A percentile compares a stretch with the other conserved stretches of the same genome.
phyloP scores from a whole-genome alignment of 2,113 vertebrate species.

The Scatophagus argus region DNA sequence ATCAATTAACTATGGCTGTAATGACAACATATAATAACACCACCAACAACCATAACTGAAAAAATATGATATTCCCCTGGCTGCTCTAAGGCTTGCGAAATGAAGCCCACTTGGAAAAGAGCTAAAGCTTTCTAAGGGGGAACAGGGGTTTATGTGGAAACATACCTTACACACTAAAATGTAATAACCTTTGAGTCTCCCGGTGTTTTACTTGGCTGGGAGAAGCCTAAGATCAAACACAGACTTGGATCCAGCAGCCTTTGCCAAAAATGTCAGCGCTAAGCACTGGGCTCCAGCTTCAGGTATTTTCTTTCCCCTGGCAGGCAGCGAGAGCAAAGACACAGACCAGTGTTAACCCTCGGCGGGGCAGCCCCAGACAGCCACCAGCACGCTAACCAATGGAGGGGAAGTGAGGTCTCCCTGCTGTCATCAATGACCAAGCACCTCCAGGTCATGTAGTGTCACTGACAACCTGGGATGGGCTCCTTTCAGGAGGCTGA shows the following conservation, averaged over 20 bases:
- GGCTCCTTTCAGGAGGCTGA: conserved; percentile 22
- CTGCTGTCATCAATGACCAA: conserved; percentile 47
- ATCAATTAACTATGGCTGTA: conserved; percentile 67
- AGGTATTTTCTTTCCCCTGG: conserved; percentile 85
- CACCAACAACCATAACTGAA: conserved; percentile 70
- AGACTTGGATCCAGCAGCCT: conserved; percentile 79
- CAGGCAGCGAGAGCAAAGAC: conserved; percentile 64
- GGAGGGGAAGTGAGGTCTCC: conserved; percentile 61
- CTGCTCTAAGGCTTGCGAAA: conserved; percentile 72
- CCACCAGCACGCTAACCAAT: conserved; percentile 31
- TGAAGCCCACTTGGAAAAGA: conserved; percentile 80
- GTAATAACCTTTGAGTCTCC: conserved; percentile 85
- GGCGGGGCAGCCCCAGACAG: conserved; percentile 50
- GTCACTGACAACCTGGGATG: conserved; percentile 34
- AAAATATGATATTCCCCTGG: conserved; percentile 75
- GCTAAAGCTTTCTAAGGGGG: conserved; percentile 70
- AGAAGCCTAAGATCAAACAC: conserved; percentile 81
- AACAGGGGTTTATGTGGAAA: conserved; percentile 81
- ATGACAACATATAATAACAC: conserved; percentile 66
- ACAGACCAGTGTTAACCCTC: conserved; percentile 73
- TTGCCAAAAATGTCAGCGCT: conserved; percentile 83
- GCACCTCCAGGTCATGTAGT: conserved; percentile 39
- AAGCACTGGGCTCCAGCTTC: conserved; percentile 78
- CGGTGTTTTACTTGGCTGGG: conserved; percentile 83
- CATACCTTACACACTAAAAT: conserved; percentile 84